phyloP scores from a whole-genome alignment of 2,888 invertebrate species.

The Dicycla oo region DNA sequence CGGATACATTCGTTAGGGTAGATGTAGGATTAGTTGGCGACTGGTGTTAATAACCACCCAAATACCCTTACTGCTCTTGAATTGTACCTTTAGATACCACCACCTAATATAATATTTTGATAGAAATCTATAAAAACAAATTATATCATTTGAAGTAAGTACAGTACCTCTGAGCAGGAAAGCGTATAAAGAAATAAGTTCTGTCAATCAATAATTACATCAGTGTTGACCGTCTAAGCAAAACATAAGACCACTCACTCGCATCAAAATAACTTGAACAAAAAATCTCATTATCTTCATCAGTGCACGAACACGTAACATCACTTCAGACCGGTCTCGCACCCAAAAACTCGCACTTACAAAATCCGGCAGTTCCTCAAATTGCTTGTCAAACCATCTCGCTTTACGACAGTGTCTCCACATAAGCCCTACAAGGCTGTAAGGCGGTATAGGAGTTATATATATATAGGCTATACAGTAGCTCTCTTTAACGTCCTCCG shows the following conservation, averaged over 20 bases:
- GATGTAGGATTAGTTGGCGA: neutral
- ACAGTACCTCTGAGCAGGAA: neutral
- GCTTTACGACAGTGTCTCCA: constrained; percentile 62
- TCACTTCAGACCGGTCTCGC: constrained; percentile 12
- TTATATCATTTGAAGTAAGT: neutral
- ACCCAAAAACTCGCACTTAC: constrained; percentile 38
- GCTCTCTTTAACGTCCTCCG: constrained; percentile 40
- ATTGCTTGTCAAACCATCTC: constrained; percentile 67
- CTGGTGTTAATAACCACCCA: neutral
- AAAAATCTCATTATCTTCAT: constrained; percentile 4
- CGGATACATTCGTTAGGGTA: neutral
- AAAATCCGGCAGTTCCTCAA: constrained; percentile 55
- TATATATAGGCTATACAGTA: constrained; percentile 40
- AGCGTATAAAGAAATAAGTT: neutral
- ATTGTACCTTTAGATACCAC: neutral
- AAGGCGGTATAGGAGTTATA: constrained; percentile 35
- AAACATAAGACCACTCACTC: neutral
- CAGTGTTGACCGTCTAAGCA: neutral
- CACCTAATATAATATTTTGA: too few relatives aligned
- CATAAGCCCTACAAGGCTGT: constrained; percentile 56
- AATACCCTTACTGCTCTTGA: neutral
- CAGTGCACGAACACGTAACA: constrained; percentile 24
- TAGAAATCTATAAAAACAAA: neutral
- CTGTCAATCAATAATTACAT: neutral
- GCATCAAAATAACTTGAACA: neutral